A percentile compares a stretch with the other conserved stretches of the same genome.
phyloP scores from a whole-genome alignment of 2,113 vertebrate genomes.

The Cyprinodon variegatus region DNA sequence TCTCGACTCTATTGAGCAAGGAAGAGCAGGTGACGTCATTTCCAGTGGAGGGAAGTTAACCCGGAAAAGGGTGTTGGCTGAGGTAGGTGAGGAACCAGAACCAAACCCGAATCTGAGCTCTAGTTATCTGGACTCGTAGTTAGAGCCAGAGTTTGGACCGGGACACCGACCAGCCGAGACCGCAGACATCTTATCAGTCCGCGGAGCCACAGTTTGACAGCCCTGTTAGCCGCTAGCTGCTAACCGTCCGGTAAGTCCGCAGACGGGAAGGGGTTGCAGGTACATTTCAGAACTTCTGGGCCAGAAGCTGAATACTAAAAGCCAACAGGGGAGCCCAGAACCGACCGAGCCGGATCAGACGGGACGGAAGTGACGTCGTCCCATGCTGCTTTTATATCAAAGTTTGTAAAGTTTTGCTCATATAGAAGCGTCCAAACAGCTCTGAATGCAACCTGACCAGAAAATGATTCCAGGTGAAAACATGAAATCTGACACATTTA shows the following conservation, averaged over 20 bases:
- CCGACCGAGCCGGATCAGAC: too few species aligned
- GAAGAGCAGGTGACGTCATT: constrained; percentile 57
- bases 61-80: constrained; percentile 64
- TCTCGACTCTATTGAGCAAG: too few species aligned
- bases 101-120: background rate
- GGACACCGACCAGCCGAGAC: background rate
- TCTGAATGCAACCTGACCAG: too few species aligned
- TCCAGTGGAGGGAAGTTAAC: constrained; percentile 67
- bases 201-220: background rate
- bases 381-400: too few species aligned
- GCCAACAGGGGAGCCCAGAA: too few species aligned
- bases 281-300: background rate
- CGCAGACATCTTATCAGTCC: background rate
- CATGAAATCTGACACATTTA: too few species aligned
- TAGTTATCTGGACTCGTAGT: background rate
- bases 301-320: background rate
- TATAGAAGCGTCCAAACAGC: too few species aligned
- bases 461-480: too few species aligned
- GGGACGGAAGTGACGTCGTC: too few species aligned
- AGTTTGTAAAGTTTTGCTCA: too few species aligned
- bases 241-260: background rate
- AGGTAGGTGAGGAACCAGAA: constrained; percentile 17
- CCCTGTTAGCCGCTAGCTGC: constrained; percentile 17
- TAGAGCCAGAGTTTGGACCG: background rate
- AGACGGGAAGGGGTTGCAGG: too few species aligned